Evolutionary conservation across 2,888 invertebrate genomes (phyloP), one percentile per base, ranked within the genome.

Genomic region (Leptopterna dolabrata): DNA sequence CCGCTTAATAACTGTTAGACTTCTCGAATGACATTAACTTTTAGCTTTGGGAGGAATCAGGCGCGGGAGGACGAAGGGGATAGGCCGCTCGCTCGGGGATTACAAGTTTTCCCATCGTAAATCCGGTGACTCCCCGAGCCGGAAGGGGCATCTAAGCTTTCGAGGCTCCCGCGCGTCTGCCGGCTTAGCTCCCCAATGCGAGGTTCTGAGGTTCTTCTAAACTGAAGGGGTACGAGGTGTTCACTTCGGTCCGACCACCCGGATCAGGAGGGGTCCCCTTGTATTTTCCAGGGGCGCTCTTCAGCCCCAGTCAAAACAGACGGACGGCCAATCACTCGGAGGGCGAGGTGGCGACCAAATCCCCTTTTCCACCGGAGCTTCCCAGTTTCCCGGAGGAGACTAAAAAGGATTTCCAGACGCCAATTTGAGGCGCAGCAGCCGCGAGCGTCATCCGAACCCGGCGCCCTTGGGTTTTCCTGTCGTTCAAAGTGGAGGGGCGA

Each of bases 1-100:
- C 70, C 83, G 63, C 83, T 83, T 83, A 83, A 83, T 83, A 83
- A 70, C 70, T 70, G 83, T 83, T 83, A 43, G 70, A 13, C 83
- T 83, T 70, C 55, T 82, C 70, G 83, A 71, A 71, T 83, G 83
- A 83, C 83, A 83, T 83, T 71, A 83, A 83, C 83, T 83, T 83
- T 83, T 83, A 82, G 81, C 78, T 45, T 78, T 45, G 41, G 81
- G 55, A 27, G 24, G 70, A 55, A 70, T 83, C 41, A 63, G 81
- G 55, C 4, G 30, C 14, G 29, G 11, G n/a, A n/a, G 29, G 14
- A 3, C 16, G 81, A 51, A 55, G 81, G 51, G 81, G 55, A 36
- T n/a, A 71, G 19, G 16, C 24, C 81, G 51, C 81, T 36, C 41
- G 24, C 41, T 13, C 70, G 71, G 47, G 81, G 83, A 83, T 83